Evolutionary conservation across 2,888 invertebrate species (phyloP).

Genomic region (Drosophila quinaria): DNA sequence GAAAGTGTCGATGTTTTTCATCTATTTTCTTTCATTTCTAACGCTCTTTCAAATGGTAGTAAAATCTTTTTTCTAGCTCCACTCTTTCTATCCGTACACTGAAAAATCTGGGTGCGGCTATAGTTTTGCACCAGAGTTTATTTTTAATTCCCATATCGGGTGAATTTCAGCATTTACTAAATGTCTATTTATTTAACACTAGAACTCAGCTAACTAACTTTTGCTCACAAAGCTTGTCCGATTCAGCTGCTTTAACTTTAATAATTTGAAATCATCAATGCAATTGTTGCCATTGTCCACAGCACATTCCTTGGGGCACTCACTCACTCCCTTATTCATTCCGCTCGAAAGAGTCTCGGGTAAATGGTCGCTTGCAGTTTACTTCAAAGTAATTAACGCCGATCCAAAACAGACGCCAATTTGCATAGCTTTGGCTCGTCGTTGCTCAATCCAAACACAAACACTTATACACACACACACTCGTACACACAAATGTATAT

Average conservation of each 20-base stretch:
- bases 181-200: neutral
- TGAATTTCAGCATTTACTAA: neutral
- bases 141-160: neutral
- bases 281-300: constrained; percentile 57
- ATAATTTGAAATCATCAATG: constrained; percentile 64
- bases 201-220: neutral
- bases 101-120: too few species aligned
- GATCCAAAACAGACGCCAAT: constrained; percentile 80
- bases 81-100: too few species aligned
- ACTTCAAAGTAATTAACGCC: constrained; percentile 80
- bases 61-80: too few species aligned
- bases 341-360: constrained; percentile 37
- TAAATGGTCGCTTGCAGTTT: constrained; percentile 70
- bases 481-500: constrained; percentile 22
- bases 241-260: constrained; percentile 47
- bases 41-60: too few species aligned
- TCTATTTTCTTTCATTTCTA: too few species aligned
- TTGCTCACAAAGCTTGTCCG: constrained; percentile 7
- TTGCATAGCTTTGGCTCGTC: constrained; percentile 61
- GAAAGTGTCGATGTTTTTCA: too few species aligned
- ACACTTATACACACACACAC: constrained; percentile 32
- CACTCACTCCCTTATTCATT: neutral
- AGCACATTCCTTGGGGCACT: constrained; percentile 13
- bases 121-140: too few species aligned
- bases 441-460: constrained; percentile 55